Conservation (phyloP, 2,113 vertebrate genomes). For the Chloropsis hardwickii region DNA sequence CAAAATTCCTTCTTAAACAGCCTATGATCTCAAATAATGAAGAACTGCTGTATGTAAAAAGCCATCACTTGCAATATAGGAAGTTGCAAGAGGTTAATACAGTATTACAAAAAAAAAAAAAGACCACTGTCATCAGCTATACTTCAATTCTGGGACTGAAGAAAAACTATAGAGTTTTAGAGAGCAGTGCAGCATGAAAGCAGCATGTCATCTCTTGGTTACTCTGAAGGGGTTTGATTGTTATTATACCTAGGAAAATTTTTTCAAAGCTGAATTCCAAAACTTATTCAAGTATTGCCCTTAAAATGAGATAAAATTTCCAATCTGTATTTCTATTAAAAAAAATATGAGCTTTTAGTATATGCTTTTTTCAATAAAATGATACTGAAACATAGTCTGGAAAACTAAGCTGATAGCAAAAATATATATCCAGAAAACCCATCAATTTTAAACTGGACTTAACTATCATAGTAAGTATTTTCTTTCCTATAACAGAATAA, state of each 20-base stretch:
- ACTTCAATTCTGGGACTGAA: background rate
- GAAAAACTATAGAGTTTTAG: background rate
- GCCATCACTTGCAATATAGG: background rate
- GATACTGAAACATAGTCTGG: background rate
- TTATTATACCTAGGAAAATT: background rate
- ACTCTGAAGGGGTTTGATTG: background rate
- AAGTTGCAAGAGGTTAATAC: background rate
- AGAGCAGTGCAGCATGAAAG: background rate
- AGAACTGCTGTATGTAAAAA: background rate
- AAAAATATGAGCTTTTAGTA: background rate
- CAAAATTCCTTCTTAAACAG: background rate
- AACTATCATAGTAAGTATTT: background rate
- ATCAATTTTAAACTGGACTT: background rate
- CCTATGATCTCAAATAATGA: background rate
- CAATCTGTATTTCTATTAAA: background rate
- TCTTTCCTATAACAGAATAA: background rate
- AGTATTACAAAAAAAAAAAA: background rate
- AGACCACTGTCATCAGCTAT: background rate
- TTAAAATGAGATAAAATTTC: background rate
- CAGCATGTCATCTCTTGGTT: background rate
- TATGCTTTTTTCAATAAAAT: background rate
- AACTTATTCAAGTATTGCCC: background rate
- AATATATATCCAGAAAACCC: background rate
- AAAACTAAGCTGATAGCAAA: background rate
- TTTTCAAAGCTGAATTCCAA: background rate